Evolutionary conservation across 2,888 invertebrate genomes (phyloP).

Genomic region (Microchrysa polita): DNA sequence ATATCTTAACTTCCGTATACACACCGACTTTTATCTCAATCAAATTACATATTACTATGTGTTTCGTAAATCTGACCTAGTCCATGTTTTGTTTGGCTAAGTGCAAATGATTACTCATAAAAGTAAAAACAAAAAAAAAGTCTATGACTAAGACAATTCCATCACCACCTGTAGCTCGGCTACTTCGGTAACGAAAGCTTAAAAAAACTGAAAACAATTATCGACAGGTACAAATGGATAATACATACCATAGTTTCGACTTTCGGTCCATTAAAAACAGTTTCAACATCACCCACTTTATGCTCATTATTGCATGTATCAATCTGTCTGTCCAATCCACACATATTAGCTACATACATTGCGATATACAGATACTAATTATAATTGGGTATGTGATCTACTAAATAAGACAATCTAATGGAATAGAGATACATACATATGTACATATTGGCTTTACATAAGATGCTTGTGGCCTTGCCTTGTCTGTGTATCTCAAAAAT

Average conservation of each 20-base stretch:
- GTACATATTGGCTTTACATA: no score
- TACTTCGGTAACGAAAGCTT: constrained; percentile 34
- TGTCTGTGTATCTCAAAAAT: no score
- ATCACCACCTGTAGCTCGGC: no score
- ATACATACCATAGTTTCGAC: constrained; percentile 32
- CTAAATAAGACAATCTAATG: constrained; percentile 3
- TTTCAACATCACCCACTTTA: constrained; percentile 45
- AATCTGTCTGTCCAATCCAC: no score
- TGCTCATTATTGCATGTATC: constrained; percentile 15
- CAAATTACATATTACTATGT: no score
- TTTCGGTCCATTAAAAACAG: constrained; percentile 20
- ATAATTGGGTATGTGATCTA: constrained; percentile 11
- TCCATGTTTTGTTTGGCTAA: no score
- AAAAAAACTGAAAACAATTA: constrained; percentile 41
- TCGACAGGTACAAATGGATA: constrained; percentile 39
- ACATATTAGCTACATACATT: constrained; percentile 32
- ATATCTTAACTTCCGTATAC: no score
- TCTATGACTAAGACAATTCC: no score
- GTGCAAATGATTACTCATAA: no score
- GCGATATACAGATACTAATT: constrained; percentile 41
- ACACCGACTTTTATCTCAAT: no score
- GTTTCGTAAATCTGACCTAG: no score
- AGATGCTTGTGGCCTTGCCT: constrained; percentile 25
- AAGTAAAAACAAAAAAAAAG: no score
- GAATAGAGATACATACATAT: not conserved